phyloP scores from a whole-genome alignment of 1,140 invertebrate genomes.

The Ceratitis capitata region DNA sequence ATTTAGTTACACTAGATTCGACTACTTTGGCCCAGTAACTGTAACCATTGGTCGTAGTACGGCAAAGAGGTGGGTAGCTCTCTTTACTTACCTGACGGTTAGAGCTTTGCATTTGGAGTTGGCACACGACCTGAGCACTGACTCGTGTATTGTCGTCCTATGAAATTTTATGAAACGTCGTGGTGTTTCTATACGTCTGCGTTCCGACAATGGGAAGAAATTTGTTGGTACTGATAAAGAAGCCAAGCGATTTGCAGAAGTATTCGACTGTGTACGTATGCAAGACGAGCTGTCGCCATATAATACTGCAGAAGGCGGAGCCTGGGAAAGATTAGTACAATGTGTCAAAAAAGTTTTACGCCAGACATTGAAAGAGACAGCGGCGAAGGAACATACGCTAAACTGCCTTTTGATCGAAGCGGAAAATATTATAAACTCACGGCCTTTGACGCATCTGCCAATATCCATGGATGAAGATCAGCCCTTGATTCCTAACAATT shows the following conservation, averaged over 20 bases:
- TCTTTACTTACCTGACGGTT: slow-evolving; percentile 38
- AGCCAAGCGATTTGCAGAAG: not conserved
- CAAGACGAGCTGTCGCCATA: not conserved
- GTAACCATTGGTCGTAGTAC: slow-evolving; percentile 1
- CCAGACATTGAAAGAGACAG: slow-evolving; percentile 42
- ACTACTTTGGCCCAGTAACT: not conserved
- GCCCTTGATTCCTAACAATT: slow-evolving; percentile 39
- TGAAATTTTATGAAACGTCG: slow-evolving; percentile 41
- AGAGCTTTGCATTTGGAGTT: slow-evolving; percentile 42
- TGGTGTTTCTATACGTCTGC: slow-evolving; percentile 21
- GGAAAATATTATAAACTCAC: slow-evolving; percentile 43
- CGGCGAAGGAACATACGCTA: not conserved
- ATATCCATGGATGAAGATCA: slow-evolving; percentile 49
- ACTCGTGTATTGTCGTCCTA: slow-evolving; percentile 42
- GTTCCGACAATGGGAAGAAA: slow-evolving; percentile 42
- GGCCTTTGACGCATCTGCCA: slow-evolving; percentile 51
- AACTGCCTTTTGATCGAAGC: not conserved
- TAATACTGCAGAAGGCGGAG: slow-evolving; percentile 42
- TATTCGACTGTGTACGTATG: not conserved
- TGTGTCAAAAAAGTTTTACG: slow-evolving; percentile 42
- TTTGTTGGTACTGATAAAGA: slow-evolving; percentile 40
- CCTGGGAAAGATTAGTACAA: not conserved
- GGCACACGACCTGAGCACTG: slow-evolving; percentile 6
- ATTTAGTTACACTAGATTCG: not conserved
- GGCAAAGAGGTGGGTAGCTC: slow-evolving; percentile 29